Base-by-base conservation (phyloP, 2,888 invertebrate species). In the Cyrtodaria siliqua region DNA sequence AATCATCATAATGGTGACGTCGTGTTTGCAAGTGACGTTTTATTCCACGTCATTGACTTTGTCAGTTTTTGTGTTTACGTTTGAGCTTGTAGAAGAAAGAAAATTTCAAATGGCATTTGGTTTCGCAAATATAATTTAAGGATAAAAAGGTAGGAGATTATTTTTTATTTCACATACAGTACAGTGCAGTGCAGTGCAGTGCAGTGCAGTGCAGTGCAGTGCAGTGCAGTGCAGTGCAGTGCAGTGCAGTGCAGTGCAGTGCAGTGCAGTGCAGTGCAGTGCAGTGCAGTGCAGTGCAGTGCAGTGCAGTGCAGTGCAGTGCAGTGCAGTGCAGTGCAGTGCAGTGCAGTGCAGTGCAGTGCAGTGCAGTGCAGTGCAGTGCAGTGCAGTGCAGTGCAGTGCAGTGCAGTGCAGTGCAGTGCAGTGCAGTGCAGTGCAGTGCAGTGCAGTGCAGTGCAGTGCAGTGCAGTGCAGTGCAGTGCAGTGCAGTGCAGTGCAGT, bases 141-240 rank as follows among this genome's bases (percentile, higher is more conserved):
- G n/a, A n/a, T n/a, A n/a, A n/a, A n/a, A n/a, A n/a, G n/a, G n/a
- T n/a, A n/a, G n/a, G n/a, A n/a, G n/a, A n/a, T n/a, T n/a, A n/a
- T n/a, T n/a, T n/a, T n/a, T n/a, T n/a, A n/a, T n/a, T n/a, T n/a
- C n/a, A n/a, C n/a, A n/a, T 56, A 56, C 20, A 56, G 56, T 60
- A 60, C n/a, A 60, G 47, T 60, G 44, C 26, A 42, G 47, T 60
- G 44, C 26, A 60, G 60, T 60, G 44, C 24, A 60, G 60, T 60
- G 23, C 18, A 60, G 44, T 47, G 26, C 18, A 42, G 47, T 44
- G 26, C 26, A 60, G 60, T 60, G 26, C 26, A 60, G 60, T 60
- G 26, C 47, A 60, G 60, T 60, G 44, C 18, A 42, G n/a, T 60
- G 44, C 47, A 60, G 44, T 60, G 26, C 47, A 60, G 44, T 60